These are phyloP conservation scores for Lophura nycthemera DNA, from an alignment of 2,113 vertebrate species.

Conservation along the genomic window DNA sequence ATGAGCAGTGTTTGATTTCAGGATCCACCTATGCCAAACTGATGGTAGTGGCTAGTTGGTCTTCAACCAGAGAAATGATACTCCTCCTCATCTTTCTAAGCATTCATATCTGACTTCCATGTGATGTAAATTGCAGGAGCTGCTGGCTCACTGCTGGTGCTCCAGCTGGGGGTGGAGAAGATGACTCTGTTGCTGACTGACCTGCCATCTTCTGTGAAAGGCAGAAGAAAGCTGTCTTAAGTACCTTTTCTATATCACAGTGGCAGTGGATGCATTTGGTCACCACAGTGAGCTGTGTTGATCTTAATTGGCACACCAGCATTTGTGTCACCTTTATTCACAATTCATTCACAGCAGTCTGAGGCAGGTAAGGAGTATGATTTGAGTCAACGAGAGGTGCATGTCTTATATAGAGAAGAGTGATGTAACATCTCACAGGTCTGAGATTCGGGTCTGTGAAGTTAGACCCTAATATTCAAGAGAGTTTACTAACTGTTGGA, in stretches of 20 bases:
- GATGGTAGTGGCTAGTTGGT: background rate
- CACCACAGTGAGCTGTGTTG: too few species aligned
- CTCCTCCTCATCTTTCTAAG: background rate
- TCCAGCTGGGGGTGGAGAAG: background rate
- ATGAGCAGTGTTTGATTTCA: background rate
- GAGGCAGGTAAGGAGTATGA: background rate
- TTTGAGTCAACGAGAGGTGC: fast-evolving
- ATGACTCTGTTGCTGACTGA: background rate
- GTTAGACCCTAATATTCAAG: background rate
- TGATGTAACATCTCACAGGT: fast-evolving
- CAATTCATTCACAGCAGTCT: background rate
- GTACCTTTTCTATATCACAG: background rate
- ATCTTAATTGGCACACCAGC: background rate
- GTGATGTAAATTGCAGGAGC: background rate
- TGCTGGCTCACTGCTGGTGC: background rate
- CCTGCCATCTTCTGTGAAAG: background rate
- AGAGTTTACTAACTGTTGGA: background rate
- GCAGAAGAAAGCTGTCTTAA: background rate
- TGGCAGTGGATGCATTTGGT: background rate
- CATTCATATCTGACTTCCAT: background rate
- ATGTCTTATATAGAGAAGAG: background rate
- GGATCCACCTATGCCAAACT: fast-evolving
- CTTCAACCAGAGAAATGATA: background rate
- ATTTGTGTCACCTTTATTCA: background rate
- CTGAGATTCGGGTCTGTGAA: background rate